A percentile compares a stretch with the other conserved stretches of the same genome.
Conservation (phyloP, 2,797 vertebrate genomes). For the Ctenochaetus hawaiiensis region DNA sequence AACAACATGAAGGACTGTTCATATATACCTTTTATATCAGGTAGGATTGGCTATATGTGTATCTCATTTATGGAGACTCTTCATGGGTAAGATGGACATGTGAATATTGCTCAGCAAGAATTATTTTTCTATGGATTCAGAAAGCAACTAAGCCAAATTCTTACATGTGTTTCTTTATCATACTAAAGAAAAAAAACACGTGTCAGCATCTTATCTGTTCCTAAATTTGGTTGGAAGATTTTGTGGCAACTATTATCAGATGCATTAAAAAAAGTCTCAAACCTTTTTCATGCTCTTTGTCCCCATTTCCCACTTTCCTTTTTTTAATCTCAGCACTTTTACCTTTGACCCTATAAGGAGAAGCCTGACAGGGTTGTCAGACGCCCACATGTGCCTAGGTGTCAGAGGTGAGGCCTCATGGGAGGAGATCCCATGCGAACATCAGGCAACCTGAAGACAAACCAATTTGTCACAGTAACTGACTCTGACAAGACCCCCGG, state of each 20-base stretch:
- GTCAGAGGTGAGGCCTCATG: slow-evolving; percentile 53
- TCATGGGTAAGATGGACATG: slow-evolving; percentile 9
- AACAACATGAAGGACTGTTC: slow-evolving; percentile 29
- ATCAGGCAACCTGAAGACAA: slow-evolving; percentile 38
- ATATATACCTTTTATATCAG: slow-evolving; percentile 39
- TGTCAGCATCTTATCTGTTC: background rate
- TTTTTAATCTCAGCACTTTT: slow-evolving; percentile 49
- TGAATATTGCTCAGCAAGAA: background rate
- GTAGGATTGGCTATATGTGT: slow-evolving; percentile 13
- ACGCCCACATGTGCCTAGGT: slow-evolving; percentile 19
- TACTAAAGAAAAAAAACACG: background rate
- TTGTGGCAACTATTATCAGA: background rate
- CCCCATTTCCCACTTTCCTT: background rate
- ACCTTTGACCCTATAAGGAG: slow-evolving; percentile 43
- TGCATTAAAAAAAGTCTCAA: background rate
- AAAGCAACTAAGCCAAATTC: background rate
- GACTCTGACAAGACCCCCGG: slow-evolving; percentile 48
- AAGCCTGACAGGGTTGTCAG: slow-evolving; percentile 34
- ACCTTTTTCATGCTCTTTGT: background rate
- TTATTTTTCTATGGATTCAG: background rate
- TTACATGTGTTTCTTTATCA: background rate
- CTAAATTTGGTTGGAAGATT: background rate
- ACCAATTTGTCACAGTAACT: slow-evolving; percentile 73
- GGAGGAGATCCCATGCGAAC: slow-evolving; percentile 21
- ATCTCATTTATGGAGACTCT: slow-evolving; percentile 18